phyloP scores from a whole-genome alignment of 2,888 invertebrate genomes.

The Hipparchia sbordonii region DNA sequence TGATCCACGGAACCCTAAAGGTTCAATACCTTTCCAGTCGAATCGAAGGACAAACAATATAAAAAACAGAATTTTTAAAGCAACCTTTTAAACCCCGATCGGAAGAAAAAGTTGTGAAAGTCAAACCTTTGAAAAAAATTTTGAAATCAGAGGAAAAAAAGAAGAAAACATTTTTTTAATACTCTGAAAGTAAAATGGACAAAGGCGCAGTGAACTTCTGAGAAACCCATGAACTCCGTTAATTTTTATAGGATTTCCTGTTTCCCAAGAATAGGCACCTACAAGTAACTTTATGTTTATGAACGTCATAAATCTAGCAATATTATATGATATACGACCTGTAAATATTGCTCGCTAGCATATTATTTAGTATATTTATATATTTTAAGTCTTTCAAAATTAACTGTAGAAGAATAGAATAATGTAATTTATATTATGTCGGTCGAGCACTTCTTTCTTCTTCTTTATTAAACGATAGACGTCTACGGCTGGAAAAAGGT shows the following conservation, averaged over 20 bases:
- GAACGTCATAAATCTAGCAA: conserved; percentile 33
- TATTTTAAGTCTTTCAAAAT: not conserved
- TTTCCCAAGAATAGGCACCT: conserved; percentile 27
- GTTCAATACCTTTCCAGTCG: not conserved
- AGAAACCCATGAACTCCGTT: conserved; percentile 15
- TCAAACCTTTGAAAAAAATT: not conserved
- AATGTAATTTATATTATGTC: too few species aligned
- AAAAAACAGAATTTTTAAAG: not conserved
- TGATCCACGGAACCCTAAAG: too few species aligned
- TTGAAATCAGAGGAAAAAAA: not conserved
- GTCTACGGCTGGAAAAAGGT: too few species aligned
- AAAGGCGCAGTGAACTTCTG: conserved; percentile 10
- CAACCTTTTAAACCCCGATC: not conserved
- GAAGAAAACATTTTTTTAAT: not conserved
- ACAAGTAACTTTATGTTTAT: conserved; percentile 34
- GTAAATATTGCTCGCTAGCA: conserved; percentile 24
- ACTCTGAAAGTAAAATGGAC: not conserved
- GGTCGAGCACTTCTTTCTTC: too few species aligned
- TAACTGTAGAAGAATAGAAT: not conserved
- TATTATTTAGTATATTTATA: not conserved
- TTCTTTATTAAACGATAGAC: too few species aligned
- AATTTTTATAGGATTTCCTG: conserved; percentile 31
- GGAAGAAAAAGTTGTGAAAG: not conserved
- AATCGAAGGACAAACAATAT: not conserved
- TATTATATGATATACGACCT: conserved; percentile 30